Base-by-base conservation (phyloP, 2,888 invertebrate species). In the Pammene fasciana region DNA sequence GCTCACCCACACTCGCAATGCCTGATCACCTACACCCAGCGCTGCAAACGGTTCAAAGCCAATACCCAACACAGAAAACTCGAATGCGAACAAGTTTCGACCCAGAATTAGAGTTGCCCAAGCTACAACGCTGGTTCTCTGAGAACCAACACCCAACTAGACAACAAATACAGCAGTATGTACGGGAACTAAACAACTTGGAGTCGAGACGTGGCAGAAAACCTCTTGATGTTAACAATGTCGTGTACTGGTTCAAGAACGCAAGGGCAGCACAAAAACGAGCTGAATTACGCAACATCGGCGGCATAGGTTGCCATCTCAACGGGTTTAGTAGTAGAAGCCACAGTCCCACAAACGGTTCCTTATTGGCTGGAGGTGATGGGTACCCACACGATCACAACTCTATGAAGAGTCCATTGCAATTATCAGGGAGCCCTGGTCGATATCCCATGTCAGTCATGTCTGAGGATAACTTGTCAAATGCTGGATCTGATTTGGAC, bases 241-340 rank as follows among this genome's bases (percentile, higher is more conserved):
- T 99, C 14, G 98, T 98, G 14, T 98, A 98, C 82, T 98, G 98
- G 98, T 99, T 99, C 90, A 99, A 99, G 86, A 99, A 99, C 84
- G 99, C 99, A 0, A 94, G 99, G 64, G 99, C 99, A 0, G 98
- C 98, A 0, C 97, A 98, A 84, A 98, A 99, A 82, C 94, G 99
- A 52, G 98, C 98, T 3, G 97, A 98, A 89, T 93, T 96, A 80
- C 93, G 96, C 74, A 93, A 94, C 83, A 93, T 94, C 75, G 90
- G 94, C 67, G 94, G 96, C 61, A 75, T 92, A 61, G 88, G 92
- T 68, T 95, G 91, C 79, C 95, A 92, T 81, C 89, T 93, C 10
- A 95, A 95, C 78, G 95, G 95, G 11, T 95, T 95, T 76, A 93
- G 93, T 73, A 94, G 94, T 74, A 93, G 93, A 78, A 95, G 94